phyloP scores from a whole-genome alignment of 2,113 vertebrate species.

The Thermophis baileyi region DNA sequence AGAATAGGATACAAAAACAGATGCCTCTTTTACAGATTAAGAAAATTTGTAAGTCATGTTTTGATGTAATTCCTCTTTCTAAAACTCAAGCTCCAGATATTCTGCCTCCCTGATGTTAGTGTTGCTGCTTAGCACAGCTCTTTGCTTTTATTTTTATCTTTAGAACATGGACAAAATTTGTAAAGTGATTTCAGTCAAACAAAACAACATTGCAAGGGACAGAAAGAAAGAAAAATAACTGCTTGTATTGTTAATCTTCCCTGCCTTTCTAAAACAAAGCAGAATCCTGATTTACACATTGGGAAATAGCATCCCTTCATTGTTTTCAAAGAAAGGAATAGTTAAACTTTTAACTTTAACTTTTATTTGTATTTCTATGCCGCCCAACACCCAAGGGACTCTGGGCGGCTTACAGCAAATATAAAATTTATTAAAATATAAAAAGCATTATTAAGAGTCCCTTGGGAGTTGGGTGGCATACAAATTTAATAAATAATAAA shows the following conservation, averaged over 20 bases:
- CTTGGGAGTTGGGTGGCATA: too few relatives aligned
- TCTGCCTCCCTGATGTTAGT: neutral
- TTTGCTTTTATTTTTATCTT: neutral
- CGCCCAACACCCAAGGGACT: too few relatives aligned
- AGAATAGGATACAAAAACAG: neutral
- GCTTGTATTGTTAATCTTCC: neutral
- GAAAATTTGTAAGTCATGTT: neutral
- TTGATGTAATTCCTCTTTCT: neutral
- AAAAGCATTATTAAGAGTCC: too few relatives aligned
- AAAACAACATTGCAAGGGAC: neutral
- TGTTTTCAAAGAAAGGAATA: neutral
- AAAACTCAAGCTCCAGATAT: neutral
- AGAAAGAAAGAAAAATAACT: neutral
- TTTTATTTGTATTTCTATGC: too few relatives aligned
- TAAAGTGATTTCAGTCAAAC: conserved; percentile 11
- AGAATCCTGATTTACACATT: neutral
- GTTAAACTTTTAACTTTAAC: too few relatives aligned
- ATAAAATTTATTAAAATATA: too few relatives aligned
- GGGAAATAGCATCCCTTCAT: neutral
- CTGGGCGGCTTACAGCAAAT: too few relatives aligned
- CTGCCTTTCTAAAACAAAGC: neutral
- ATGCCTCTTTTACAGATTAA: neutral
- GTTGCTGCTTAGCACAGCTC: neutral
- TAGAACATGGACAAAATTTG: neutral
- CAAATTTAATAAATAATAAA: too few relatives aligned